phyloP scores from a whole-genome alignment of 1,140 invertebrate genomes.

The Tetragnatha versicolor region DNA sequence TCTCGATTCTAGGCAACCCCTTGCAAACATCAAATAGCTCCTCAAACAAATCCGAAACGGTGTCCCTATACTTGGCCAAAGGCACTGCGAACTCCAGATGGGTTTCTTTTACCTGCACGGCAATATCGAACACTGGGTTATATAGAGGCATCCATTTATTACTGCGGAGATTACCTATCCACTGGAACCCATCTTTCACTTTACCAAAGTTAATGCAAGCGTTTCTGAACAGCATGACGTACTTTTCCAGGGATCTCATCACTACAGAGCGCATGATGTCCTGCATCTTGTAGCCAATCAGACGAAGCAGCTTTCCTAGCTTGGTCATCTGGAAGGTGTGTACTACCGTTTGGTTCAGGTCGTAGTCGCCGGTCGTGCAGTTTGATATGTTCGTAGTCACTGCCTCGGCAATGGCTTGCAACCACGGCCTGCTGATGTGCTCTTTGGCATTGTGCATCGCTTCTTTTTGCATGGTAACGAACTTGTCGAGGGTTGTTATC shows the following conservation, averaged over 20 bases:
- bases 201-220: background rate
- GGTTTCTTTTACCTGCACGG: constrained; percentile 11
- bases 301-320: constrained; percentile 24
- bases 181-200: constrained; percentile 5
- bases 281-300: constrained; percentile 37
- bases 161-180: constrained; percentile 7
- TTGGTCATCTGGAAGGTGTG: constrained; percentile 31
- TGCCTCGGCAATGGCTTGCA: background rate
- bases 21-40: constrained; percentile 11
- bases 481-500: background rate
- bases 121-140: constrained; percentile 14
- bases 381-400: background rate
- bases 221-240: background rate
- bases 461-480: background rate
- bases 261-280: constrained; percentile 28
- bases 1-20: background rate
- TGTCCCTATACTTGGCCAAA: constrained; percentile 11
- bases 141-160: background rate
- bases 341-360: constrained; percentile 5
- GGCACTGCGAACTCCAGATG: constrained; percentile 15
- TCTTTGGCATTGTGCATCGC: background rate
- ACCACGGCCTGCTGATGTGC: constrained; percentile 10
- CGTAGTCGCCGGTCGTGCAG: background rate
- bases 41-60: constrained; percentile 9
- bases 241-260: background rate